phyloP scores from a whole-genome alignment of 2,888 invertebrate genomes.

The Phengaris alcon region DNA sequence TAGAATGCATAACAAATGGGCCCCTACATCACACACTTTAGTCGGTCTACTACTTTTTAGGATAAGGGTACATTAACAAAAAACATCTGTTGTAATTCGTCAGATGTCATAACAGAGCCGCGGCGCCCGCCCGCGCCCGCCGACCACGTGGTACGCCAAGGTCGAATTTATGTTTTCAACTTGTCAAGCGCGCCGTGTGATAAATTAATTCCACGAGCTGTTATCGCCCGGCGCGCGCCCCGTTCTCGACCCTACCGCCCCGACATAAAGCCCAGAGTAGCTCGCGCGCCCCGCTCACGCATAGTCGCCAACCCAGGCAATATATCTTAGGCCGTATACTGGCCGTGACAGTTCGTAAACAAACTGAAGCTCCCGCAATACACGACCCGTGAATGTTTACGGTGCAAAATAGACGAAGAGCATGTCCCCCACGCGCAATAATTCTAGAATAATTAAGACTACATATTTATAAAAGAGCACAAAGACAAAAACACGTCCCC shows the following conservation, averaged over 20 bases:
- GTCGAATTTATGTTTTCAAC: conserved; percentile 81
- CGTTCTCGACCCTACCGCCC: conserved; percentile 46
- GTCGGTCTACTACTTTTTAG: not conserved
- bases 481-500: conserved; percentile 30
- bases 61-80: conserved; percentile 32
- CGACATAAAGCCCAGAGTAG: conserved; percentile 47
- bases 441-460: conserved; percentile 2
- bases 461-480: conserved; percentile 31
- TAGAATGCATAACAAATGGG: too few species aligned
- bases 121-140: conserved; percentile 53
- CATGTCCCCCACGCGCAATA: not conserved
- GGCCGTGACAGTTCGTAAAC: conserved; percentile 81
- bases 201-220: conserved; percentile 80
- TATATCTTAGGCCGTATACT: conserved; percentile 80
- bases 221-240: conserved; percentile 52
- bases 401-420: not conserved
- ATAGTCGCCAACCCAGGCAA: conserved; percentile 80
- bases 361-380: conserved; percentile 79
- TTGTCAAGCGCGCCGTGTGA: conserved; percentile 80
- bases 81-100: conserved; percentile 44
- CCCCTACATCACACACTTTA: too few species aligned
- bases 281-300: conserved; percentile 60
- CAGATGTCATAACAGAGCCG: conserved; percentile 2
- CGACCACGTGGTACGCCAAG: conserved; percentile 78
- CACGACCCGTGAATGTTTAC: conserved; percentile 52